Base-by-base conservation (phyloP, 1,140 invertebrate species). In the Teleopsis dalmanni region DNA sequence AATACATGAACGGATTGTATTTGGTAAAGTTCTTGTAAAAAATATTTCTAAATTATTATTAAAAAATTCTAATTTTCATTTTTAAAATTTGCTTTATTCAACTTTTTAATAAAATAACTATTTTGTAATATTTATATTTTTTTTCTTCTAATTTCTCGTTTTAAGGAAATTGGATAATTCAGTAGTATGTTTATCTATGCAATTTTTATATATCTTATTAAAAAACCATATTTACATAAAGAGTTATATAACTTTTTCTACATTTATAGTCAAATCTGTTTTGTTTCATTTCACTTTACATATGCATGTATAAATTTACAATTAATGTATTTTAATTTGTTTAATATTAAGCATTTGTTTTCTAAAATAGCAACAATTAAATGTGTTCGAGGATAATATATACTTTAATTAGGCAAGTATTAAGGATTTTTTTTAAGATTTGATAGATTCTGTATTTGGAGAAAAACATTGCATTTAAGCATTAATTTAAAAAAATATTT, bases 261-360 rank as follows among this genome's bases (percentile, higher is more conserved):
- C 13, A 44, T 29, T 29, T 34, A 11, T 34, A 34, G 11, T 9
- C 33, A 13, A 7, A 13, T 13, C 7, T 29, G 7, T 42, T 42
- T 42, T 25, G 3, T 42, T 42, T 42, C 26, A 13, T 19, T 7
- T 41, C 22, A 14, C 6, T 37, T 37, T 37, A 7, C 14, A 8
- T 7, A 8, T 23, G 11, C 19, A 23, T 13, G 22, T 26, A 25
- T 42, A 22, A 42, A 42, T 29, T 11, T 25, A 7, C 27, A 29
- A 42, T 42, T 25, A 42, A 25, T 29, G 22, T 46, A 35, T 40
- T 41, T 40, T 37, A 14, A 11, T 36, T 26, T 13, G 22, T 21
- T 41, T 36, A 14, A 6, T 37, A 7, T 14, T 35, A 25, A 14
- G 19, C 33, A 4, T 40, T 21, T 41, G 22, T 47, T 38, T 38